These are phyloP conservation scores for Rattus rattus DNA, from an alignment of 2,113 vertebrate genomes.

Conservation along the genomic window DNA sequence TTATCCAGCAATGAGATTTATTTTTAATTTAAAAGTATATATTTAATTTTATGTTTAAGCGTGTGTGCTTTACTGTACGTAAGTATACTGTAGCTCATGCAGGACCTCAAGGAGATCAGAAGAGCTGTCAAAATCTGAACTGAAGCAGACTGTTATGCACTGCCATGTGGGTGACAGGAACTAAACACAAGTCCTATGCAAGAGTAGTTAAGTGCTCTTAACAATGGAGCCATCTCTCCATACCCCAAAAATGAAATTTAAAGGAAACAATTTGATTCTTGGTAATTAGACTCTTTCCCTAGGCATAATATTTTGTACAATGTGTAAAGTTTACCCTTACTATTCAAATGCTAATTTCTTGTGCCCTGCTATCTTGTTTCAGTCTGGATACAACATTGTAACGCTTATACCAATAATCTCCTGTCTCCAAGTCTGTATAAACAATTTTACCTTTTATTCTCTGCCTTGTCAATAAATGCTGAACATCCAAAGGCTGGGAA, in stretches of 20 bases:
- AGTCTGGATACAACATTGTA: no score
- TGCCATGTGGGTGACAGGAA: not conserved
- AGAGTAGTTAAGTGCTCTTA: not conserved
- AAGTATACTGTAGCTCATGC: not conserved
- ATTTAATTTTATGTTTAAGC: not conserved
- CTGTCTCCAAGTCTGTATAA: no score
- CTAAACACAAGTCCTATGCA: not conserved
- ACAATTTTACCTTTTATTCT: no score
- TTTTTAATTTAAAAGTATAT: not conserved
- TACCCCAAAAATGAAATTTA: not conserved
- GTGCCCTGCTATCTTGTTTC: no score
- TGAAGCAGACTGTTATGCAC: not conserved
- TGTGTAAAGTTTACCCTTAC: no score
- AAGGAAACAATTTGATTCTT: not conserved
- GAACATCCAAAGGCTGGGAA: no score
- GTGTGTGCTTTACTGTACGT: not conserved
- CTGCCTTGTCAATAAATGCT: no score
- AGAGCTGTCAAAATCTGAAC: not conserved
- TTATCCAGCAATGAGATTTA: not conserved
- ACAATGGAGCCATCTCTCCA: not conserved
- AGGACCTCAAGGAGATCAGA: not conserved
- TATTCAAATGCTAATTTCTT: no score
- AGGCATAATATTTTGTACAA: no score
- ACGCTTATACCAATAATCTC: no score
- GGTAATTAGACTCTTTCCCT: not conserved